A percentile compares a stretch with the other conserved stretches of the same genome.
phyloP scores from a whole-genome alignment of 2,113 vertebrate species.

The Zosterops borbonicus region DNA sequence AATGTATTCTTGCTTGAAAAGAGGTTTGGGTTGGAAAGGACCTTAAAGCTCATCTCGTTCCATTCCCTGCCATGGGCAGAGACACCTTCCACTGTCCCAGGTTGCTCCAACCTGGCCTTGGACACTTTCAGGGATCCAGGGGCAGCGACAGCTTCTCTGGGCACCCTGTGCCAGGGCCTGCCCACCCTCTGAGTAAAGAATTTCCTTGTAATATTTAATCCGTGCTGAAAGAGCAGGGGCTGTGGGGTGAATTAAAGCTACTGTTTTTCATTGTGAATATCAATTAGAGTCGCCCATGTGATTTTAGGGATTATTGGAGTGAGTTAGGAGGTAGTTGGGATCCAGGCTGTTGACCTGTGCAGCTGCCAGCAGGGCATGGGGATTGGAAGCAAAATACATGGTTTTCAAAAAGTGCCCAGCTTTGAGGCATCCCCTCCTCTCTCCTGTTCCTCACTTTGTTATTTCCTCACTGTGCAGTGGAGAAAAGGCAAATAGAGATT shows the following conservation, averaged over 20 bases:
- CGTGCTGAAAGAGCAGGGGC: neutral
- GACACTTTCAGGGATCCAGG: neutral
- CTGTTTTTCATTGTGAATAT: neutral
- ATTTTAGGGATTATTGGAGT: neutral
- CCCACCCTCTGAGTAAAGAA: neutral
- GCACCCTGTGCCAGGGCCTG: neutral
- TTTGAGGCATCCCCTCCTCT: neutral
- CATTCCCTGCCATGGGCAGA: neutral
- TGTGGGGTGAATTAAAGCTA: neutral
- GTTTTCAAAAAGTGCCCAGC: neutral
- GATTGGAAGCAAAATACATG: neutral
- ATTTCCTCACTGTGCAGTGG: neutral
- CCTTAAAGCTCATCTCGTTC: neutral
- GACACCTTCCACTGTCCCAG: neutral
- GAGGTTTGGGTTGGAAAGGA: neutral
- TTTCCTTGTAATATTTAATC: neutral
- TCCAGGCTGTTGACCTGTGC: neutral
- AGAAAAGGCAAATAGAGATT: neutral
- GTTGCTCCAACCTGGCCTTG: neutral
- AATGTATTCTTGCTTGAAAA: neutral
- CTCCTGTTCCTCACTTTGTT: accelerated
- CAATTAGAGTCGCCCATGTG: neutral
- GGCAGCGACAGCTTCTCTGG: neutral
- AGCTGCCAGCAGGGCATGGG: neutral
- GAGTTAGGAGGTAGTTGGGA: neutral